These are phyloP conservation scores for Chrysodeixis includens DNA, from an alignment of 2,888 invertebrate genomes.

Conservation along the genomic window DNA sequence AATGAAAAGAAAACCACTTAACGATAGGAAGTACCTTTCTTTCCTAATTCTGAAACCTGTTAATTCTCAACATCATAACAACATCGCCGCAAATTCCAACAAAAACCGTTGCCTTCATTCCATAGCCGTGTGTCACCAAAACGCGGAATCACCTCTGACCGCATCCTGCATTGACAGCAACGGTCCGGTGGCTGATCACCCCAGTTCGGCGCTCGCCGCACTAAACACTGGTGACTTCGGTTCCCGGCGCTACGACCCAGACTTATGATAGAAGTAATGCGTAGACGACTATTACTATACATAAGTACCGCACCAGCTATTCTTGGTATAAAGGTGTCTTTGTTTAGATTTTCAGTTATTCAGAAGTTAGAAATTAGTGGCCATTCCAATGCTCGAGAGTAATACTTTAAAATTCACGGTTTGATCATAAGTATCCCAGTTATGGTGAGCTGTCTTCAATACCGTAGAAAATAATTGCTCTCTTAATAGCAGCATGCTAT, in stretches of 20 bases:
- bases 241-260: not conserved
- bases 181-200: not conserved
- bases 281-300: not conserved
- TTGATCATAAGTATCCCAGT: no score
- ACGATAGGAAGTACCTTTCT: no score
- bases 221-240: not conserved
- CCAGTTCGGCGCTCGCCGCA: not conserved
- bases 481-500: no score
- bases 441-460: not conserved
- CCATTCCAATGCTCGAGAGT: not conserved
- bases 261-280: not conserved
- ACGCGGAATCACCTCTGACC: not conserved
- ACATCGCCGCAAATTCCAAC: not conserved
- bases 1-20: no score
- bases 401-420: no score
- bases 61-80: no score
- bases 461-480: not conserved
- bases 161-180: not conserved
- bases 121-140: not conserved
- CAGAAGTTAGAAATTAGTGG: not conserved
- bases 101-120: not conserved
- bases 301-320: not conserved
- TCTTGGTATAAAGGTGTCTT: conserved; percentile 2
- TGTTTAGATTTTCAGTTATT: not conserved
- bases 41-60: no score